phyloP scores from a whole-genome alignment of 2,888 invertebrate genomes.

The Cryptocheilus praepositus region DNA sequence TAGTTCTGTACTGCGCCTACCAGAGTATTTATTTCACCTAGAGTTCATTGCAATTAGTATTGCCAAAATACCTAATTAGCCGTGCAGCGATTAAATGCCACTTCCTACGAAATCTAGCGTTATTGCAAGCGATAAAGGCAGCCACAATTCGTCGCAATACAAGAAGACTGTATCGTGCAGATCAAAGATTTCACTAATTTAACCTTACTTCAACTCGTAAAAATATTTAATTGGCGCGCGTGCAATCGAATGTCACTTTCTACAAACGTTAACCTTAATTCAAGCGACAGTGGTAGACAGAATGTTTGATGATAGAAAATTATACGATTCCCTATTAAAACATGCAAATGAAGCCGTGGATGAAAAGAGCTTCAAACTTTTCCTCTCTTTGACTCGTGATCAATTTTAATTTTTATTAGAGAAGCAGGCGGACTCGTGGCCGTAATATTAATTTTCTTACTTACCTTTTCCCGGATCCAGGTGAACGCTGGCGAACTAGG shows the following conservation, averaged over 20 bases:
- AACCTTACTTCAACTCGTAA: too few relatives aligned
- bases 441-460: slow-evolving; percentile 2
- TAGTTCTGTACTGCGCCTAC: too few relatives aligned
- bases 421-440: background rate
- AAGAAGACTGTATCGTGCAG: too few relatives aligned
- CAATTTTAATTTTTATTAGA: too few relatives aligned
- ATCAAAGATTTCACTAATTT: too few relatives aligned
- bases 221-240: slow-evolving; percentile 34
- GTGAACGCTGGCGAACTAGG: slow-evolving; percentile 79
- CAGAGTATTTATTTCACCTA: too few relatives aligned
- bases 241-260: background rate
- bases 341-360: background rate
- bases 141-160: too few relatives aligned
- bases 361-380: background rate
- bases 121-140: too few relatives aligned
- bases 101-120: background rate
- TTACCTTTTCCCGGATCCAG: slow-evolving; percentile 36
- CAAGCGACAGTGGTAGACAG: too few relatives aligned
- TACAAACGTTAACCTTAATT: background rate
- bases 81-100: background rate
- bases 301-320: too few relatives aligned
- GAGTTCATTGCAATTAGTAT: too few relatives aligned
- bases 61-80: slow-evolving; percentile 39
- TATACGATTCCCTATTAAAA: too few relatives aligned
- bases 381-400: background rate